phyloP scores from a whole-genome alignment of 2,888 invertebrate species.

The Argyra leucocephala region DNA sequence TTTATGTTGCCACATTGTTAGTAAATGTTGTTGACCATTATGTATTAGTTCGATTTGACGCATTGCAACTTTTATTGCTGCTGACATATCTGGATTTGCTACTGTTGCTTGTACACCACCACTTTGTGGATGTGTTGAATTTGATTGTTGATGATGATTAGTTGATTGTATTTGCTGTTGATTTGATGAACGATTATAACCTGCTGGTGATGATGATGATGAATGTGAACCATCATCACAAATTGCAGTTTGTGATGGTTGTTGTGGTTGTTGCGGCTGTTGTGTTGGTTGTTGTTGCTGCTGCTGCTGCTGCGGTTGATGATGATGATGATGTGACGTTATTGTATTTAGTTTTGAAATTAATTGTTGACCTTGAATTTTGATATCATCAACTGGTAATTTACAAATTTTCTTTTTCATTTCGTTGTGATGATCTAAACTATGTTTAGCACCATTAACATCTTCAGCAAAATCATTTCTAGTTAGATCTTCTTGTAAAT shows the following conservation, averaged over 20 bases:
- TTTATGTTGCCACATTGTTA: constrained; percentile 90
- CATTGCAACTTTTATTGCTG: constrained; percentile 58
- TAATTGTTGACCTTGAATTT: constrained; percentile 69
- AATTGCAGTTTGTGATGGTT: constrained; percentile 22
- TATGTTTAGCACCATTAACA: constrained; percentile 81
- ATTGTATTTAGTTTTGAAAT: constrained; percentile 39
- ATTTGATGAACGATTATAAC: constrained; percentile 8
- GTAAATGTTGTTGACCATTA: constrained; percentile 79
- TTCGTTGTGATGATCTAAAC: constrained; percentile 86
- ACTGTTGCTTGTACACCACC: constrained; percentile 23
- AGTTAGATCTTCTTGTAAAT: constrained; percentile 84
- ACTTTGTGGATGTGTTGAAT: constrained; percentile 29
- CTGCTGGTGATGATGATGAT: constrained; percentile 15
- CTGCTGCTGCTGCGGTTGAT: constrained; percentile 25
- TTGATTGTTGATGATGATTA: constrained; percentile 50
- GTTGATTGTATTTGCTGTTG: constrained; percentile 42
- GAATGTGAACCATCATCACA: constrained; percentile 16
- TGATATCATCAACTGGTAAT: constrained; percentile 87
- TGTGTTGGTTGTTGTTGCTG: constrained; percentile 18
- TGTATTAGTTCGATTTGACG: constrained; percentile 80
- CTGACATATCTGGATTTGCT: constrained; percentile 46
- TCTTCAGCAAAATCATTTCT: constrained; percentile 92
- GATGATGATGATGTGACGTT: constrained; percentile 19
- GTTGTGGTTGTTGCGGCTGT: constrained; percentile 22
- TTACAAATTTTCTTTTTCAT: constrained; percentile 89